A percentile compares a stretch with the other conserved stretches of the same genome.
These are phyloP conservation scores for Drosophila borealis DNA, from an alignment of 2,888 invertebrate species.

Conservation along the genomic window DNA sequence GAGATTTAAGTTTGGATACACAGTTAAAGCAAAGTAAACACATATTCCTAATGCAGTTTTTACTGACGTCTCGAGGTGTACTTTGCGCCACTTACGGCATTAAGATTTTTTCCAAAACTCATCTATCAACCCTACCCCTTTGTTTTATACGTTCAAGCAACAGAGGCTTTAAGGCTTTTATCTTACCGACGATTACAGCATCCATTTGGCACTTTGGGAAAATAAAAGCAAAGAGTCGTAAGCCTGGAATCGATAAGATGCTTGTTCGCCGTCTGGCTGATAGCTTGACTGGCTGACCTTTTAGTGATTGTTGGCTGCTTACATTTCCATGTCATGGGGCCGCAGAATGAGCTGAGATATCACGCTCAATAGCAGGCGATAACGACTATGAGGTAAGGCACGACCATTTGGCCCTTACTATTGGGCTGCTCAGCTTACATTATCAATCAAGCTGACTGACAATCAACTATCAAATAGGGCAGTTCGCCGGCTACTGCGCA, in stretches of 20 bases:
- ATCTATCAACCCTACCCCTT: conserved; percentile 33
- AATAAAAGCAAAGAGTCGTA: conserved; percentile 50
- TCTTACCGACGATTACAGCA: conserved; percentile 38
- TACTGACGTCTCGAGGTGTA: neutral
- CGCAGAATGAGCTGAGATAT: conserved; percentile 42
- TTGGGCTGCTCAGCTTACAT: conserved; percentile 72
- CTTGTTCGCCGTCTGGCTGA: conserved; percentile 8
- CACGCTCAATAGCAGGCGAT: conserved; percentile 54
- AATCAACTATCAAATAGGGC: conserved; percentile 55
- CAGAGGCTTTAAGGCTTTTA: conserved; percentile 25
- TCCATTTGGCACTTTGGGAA: conserved; percentile 40
- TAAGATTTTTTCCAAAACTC: conserved; percentile 8
- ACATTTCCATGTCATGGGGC: conserved; percentile 38
- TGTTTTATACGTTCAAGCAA: conserved; percentile 4
- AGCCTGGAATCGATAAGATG: conserved; percentile 72
- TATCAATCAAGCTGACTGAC: conserved; percentile 77
- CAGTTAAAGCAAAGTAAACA: conserved; percentile 1
- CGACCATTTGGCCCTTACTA: conserved; percentile 24
- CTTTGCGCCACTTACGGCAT: neutral
- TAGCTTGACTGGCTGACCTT: conserved; percentile 10
- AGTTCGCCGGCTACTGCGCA: conserved; percentile 30
- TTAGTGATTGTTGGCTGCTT: conserved; percentile 36
- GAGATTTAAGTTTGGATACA: neutral
- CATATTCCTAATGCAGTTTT: neutral
- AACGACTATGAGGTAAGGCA: conserved; percentile 39